phyloP scores from a whole-genome alignment of 2,113 vertebrate species.

The Ia io region DNA sequence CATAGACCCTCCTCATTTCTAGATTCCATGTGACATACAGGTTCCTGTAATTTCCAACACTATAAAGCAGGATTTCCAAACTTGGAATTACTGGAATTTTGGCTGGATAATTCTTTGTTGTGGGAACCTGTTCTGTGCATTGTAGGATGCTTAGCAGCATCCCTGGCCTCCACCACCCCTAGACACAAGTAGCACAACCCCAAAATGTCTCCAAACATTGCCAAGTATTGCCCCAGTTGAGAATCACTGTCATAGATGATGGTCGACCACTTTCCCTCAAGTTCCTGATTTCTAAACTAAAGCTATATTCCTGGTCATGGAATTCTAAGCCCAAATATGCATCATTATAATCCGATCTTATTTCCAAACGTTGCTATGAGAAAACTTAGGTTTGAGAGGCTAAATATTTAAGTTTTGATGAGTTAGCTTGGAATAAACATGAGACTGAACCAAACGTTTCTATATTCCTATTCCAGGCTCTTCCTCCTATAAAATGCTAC shows the following conservation, averaged over 20 bases:
- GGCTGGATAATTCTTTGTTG: not conserved
- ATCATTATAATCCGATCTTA: not conserved
- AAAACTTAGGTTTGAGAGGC: not conserved
- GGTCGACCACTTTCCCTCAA: not conserved
- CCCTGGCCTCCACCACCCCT: not conserved
- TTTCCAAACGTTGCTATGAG: not conserved
- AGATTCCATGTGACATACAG: not conserved
- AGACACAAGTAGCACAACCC: not conserved
- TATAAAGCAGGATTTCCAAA: not conserved
- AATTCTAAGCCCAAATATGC: not conserved
- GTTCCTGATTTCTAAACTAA: not conserved
- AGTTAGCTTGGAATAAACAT: not conserved
- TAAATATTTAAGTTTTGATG: not conserved
- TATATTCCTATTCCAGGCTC: not conserved
- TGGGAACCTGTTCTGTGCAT: not conserved
- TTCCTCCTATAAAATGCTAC: not conserved
- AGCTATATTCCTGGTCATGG: not conserved
- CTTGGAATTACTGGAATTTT: not conserved
- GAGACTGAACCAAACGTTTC: slow-evolving; percentile 28
- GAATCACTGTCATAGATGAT: not conserved
- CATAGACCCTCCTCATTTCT: not conserved
- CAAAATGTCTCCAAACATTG: not conserved
- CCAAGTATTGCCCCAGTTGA: not conserved
- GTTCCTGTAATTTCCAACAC: not conserved
- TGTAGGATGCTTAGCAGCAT: not conserved